Evolutionary conservation across 2,888 invertebrate species (phyloP).

Genomic region (Unio delphinus): DNA sequence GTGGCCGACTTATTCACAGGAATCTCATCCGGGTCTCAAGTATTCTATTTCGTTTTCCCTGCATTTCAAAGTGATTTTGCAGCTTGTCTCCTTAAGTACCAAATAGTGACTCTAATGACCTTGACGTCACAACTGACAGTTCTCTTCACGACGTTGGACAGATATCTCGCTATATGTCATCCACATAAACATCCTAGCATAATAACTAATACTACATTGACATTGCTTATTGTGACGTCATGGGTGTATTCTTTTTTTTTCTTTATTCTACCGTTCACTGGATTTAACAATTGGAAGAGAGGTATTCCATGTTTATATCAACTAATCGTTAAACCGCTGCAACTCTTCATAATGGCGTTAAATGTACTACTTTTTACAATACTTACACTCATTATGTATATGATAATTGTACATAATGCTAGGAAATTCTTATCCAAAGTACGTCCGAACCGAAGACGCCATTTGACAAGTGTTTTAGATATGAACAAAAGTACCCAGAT

Average conservation of each 20-base stretch:
- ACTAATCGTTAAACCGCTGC: slow-evolving; percentile 11
- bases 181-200: slow-evolving; percentile 22
- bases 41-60: slow-evolving; percentile 25
- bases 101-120: slow-evolving; percentile 30
- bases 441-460: slow-evolving; percentile 4
- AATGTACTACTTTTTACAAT: slow-evolving; percentile 21
- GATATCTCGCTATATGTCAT: slow-evolving; percentile 34
- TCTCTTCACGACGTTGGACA: slow-evolving; percentile 35
- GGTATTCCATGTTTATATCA: slow-evolving; percentile 17
- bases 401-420: slow-evolving; percentile 25
- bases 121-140: slow-evolving; percentile 34
- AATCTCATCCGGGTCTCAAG: slow-evolving; percentile 20
- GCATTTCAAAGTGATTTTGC: slow-evolving; percentile 13
- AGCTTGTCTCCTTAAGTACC: slow-evolving; percentile 31
- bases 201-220: slow-evolving; percentile 17
- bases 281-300: slow-evolving; percentile 20
- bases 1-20: slow-evolving; percentile 36
- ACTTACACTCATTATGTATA: slow-evolving; percentile 27
- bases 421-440: slow-evolving; percentile 19
- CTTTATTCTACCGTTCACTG: slow-evolving; percentile 17
- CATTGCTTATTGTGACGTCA: slow-evolving; percentile 11
- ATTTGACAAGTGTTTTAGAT: no score
- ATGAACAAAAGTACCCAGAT: slow-evolving; percentile 1
- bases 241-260: slow-evolving; percentile 24
- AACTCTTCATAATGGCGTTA: slow-evolving; percentile 17